A percentile compares a stretch with the other conserved stretches of the same genome.
Conservation (phyloP, 2,797 vertebrate species). For the Sarcoramphus papa region DNA sequence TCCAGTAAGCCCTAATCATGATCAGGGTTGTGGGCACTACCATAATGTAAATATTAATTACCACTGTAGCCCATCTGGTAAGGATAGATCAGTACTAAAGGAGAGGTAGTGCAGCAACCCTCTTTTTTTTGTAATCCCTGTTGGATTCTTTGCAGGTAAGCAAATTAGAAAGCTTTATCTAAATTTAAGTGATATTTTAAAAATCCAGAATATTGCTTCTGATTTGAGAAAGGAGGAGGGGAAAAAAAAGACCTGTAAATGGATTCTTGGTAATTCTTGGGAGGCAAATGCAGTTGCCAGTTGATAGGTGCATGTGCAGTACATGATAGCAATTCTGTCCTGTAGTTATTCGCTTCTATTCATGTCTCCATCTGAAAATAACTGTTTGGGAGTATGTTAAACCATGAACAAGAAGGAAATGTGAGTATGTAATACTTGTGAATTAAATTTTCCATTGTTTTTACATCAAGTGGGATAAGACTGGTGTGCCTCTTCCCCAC, state of each 20-base stretch:
- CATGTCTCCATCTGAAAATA: constrained; percentile 45
- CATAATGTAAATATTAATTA: constrained; percentile 12
- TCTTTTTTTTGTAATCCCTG: background rate
- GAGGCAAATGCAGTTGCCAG: constrained; percentile 35
- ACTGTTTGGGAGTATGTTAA: constrained; percentile 49
- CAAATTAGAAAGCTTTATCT: background rate
- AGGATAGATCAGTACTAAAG: background rate
- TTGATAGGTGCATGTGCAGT: constrained; percentile 40
- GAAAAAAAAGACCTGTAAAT: background rate
- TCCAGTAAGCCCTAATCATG: background rate
- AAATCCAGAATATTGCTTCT: constrained; percentile 21
- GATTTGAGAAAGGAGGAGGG: background rate
- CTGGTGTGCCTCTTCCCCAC: constrained; percentile 10
- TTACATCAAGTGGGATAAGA: constrained; percentile 39
- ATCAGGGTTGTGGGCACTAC: background rate
- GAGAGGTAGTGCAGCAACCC: background rate
- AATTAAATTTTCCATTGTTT: constrained; percentile 55
- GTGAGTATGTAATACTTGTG: constrained; percentile 2
- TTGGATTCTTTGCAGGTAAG: constrained; percentile 2
- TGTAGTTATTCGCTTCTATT: constrained; percentile 34
- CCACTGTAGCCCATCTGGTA: background rate
- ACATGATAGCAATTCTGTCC: background rate
- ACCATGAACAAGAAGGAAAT: constrained; percentile 31
- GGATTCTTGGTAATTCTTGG: constrained; percentile 38
- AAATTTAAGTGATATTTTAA: background rate